A percentile compares a stretch with the other conserved stretches of the same genome.
Evolutionary conservation across 2,113 vertebrate species (phyloP).

Genomic region (Chionis minor): DNA sequence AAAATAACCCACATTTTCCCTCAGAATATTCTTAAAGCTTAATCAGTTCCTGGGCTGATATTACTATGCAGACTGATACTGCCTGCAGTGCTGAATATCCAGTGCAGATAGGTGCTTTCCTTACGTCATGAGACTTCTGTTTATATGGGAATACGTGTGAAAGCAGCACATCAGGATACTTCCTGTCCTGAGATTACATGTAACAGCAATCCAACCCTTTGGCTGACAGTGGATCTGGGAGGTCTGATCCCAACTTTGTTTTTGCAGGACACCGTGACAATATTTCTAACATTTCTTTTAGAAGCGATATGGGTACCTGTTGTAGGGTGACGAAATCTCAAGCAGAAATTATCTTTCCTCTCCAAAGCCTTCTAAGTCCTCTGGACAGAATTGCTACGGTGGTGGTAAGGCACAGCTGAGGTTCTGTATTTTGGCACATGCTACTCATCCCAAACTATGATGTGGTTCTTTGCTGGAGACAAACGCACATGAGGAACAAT

Average conservation of each 20-base stretch:
- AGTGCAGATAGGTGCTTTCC: neutral
- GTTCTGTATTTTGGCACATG: neutral
- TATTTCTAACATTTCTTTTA: neutral
- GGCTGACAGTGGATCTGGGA: neutral
- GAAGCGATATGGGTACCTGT: neutral
- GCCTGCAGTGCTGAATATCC: neutral
- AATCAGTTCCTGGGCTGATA: neutral
- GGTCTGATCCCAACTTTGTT: neutral
- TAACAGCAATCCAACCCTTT: neutral
- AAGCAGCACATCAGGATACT: neutral
- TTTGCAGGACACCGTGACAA: neutral
- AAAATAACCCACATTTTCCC: neutral
- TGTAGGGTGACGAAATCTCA: neutral
- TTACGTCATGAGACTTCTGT: neutral
- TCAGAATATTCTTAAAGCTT: neutral
- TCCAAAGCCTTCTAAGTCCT: neutral
- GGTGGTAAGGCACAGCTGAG: neutral
- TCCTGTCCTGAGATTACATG: neutral
- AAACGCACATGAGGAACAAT: neutral
- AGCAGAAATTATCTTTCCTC: neutral
- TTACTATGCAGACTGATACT: neutral
- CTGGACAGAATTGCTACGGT: neutral
- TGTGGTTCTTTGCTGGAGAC: neutral
- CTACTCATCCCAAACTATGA: neutral
- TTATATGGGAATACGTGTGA: neutral